A percentile compares a stretch with the other conserved stretches of the same genome.
Evolutionary conservation across 1,140 invertebrate genomes (phyloP).

Genomic region (Drosophila truncata): DNA sequence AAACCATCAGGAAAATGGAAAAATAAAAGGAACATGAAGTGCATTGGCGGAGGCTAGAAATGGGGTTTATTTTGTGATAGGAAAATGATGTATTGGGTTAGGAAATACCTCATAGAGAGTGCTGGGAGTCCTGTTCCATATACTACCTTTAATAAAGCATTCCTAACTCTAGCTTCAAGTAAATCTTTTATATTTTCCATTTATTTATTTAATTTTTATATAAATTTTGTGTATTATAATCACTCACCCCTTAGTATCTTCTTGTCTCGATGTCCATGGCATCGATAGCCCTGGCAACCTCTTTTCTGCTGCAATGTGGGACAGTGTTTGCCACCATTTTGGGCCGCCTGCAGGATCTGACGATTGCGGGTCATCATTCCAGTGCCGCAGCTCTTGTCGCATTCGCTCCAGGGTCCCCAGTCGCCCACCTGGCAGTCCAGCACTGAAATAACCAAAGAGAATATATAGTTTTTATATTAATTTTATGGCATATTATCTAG

Average conservation of each 20-base stretch:
- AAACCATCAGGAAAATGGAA: not conserved
- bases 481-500: not conserved
- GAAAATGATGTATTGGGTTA: too few species aligned
- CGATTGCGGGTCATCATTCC: conserved; percentile 90
- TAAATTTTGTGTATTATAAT: too few species aligned
- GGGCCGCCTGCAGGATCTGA: conserved; percentile 87
- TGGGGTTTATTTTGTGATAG: not conserved
- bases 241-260: conserved; percentile 89
- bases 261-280: conserved; percentile 89
- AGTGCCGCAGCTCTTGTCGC: conserved; percentile 91
- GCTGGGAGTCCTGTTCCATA: too few species aligned
- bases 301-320: conserved; percentile 90
- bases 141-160: too few species aligned
- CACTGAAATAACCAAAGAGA: conserved; percentile 86
- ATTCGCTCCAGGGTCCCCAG: conserved; percentile 92
- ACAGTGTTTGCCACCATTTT: conserved; percentile 92
- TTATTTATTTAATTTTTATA: too few species aligned
- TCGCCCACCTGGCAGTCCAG: conserved; percentile 91
- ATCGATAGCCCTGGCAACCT: conserved; percentile 90
- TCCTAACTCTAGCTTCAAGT: too few species aligned
- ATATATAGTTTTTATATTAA: not conserved
- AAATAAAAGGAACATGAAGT: conserved; percentile 2
- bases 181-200: too few species aligned
- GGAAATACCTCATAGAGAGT: too few species aligned
- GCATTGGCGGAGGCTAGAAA: not conserved